Base-by-base conservation (phyloP, 2,113 vertebrate species). In the Centropus bengalensis region DNA sequence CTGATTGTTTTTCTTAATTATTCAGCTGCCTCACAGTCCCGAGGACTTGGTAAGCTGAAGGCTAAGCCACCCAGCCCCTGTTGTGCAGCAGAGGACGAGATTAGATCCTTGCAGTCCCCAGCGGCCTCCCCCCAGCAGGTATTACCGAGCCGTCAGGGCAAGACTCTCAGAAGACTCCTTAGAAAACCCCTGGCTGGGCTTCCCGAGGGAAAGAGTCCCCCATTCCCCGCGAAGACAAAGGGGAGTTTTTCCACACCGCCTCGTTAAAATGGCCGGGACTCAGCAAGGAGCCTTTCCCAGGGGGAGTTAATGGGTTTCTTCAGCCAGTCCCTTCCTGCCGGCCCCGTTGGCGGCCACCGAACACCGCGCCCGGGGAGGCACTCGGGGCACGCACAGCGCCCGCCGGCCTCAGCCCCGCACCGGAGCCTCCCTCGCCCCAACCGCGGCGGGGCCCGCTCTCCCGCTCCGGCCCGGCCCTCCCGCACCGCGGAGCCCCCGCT, bases 201-300 rank as follows among this genome's bases (percentile, higher is more conserved):
- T 52, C 18, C 8, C 32, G 11, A 20, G 51, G 3, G 9, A 78
- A 78, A 45, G 3, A 6, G 3, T 66, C 26, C 70, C 11, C 24
- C 56, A 24, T 33, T 82, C 56, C 24, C 10, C 4, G 1, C 12
- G 19, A 11, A 3, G 0, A 22, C 11, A 9, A 44, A 2, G 28
- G 6, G 12, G 23, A 38, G 9, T n/a, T 49, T 52, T 60, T 75
- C 47, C 67, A 74, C 13, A 5, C 28, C 68, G 36, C 21, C 8
- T 26, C 18, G 66, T 83, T 59, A 56, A 94, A 54, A 69, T 3
- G 33, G 24, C 52, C 10, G 4, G 56, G 52, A 67, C 40, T 69
- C 51, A 76, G 38, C 40, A 10, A 38, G 12, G 36, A 21, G 18
- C 18, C 77, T 63, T 28, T 17, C 45, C 58, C 1, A 2, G 9